Conservation (phyloP, 2,797 vertebrate genomes). For the Steatocranus sp. region DNA sequence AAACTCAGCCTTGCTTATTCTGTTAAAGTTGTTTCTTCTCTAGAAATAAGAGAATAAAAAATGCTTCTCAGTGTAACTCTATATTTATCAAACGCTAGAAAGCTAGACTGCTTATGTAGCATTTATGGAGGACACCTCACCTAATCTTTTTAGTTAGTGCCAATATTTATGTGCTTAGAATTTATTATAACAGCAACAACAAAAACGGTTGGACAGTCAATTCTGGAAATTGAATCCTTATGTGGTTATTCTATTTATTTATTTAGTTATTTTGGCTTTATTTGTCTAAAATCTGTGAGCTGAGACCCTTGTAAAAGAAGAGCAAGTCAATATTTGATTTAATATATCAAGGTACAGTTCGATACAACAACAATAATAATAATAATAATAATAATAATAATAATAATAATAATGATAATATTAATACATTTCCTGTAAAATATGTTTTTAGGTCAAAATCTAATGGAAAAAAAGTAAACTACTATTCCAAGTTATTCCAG, state of each 20-base stretch:
- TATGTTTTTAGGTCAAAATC: background rate
- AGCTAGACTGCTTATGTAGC: background rate
- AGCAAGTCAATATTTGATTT: background rate
- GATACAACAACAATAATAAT: background rate
- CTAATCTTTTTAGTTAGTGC: background rate
- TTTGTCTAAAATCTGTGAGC: background rate
- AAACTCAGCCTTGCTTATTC: background rate
- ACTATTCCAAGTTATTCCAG: background rate
- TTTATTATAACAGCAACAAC: background rate
- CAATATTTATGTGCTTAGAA: background rate
- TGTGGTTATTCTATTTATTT: background rate
- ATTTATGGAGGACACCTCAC: background rate
- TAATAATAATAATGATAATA: background rate
- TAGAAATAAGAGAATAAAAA: background rate
- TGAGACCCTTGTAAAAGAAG: background rate
- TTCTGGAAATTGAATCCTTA: background rate
- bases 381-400: background rate
- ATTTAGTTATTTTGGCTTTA: background rate
- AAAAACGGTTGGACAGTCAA: background rate
- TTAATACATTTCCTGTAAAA: background rate
- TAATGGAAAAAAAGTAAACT: background rate
- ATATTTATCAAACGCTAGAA: background rate
- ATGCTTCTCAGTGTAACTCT: background rate
- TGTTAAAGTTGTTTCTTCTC: background rate
- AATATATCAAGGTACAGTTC: background rate